phyloP scores from a whole-genome alignment of 2,113 vertebrate genomes.

The Heteronetta atricapilla region DNA sequence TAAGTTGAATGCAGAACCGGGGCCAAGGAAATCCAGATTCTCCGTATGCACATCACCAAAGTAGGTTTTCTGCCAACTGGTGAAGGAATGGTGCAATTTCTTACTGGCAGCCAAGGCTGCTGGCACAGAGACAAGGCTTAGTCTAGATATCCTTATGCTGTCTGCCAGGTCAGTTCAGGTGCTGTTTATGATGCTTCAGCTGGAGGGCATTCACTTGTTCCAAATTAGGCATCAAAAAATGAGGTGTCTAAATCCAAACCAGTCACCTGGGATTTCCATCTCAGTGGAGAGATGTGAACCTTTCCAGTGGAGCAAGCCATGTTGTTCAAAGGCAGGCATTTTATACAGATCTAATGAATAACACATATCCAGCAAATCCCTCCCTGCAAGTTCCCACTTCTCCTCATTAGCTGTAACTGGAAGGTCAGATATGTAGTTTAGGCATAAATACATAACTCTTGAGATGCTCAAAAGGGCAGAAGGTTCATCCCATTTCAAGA shows the following conservation, averaged over 20 bases:
- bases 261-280: background rate
- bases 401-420: background rate
- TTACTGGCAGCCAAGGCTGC: background rate
- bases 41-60: background rate
- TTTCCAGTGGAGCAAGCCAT: background rate
- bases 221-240: background rate
- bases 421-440: background rate
- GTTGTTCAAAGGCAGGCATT: background rate
- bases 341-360: background rate
- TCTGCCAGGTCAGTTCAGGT: background rate
- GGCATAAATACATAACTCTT: background rate
- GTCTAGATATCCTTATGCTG: background rate
- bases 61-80: background rate
- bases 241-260: background rate
- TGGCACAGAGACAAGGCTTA: fast-evolving
- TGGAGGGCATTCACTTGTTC: background rate
- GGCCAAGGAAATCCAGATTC: background rate
- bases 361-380: background rate
- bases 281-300: background rate
- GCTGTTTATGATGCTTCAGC: background rate
- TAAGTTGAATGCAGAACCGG: slow-evolving; percentile 65
- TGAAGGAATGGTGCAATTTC: background rate
- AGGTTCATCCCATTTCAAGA: background rate
- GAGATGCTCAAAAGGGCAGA: background rate
- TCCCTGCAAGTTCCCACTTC: background rate